phyloP scores from a whole-genome alignment of 2,888 invertebrate genomes.

The Thyatira batis region DNA sequence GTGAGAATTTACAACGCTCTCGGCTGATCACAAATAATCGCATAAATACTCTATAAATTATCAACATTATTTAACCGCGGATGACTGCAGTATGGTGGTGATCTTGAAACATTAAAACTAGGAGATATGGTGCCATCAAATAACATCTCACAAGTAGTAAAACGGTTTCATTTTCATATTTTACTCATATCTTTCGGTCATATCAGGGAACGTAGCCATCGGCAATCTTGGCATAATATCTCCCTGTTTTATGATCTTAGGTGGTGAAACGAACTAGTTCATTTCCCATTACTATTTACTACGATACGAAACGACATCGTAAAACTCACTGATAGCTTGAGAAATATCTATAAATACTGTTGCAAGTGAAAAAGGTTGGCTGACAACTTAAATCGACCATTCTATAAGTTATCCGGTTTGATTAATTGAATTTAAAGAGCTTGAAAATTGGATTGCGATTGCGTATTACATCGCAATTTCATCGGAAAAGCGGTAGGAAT shows the following conservation, averaged over 20 bases:
- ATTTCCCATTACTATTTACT: background rate
- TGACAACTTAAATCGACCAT: constrained; percentile 32
- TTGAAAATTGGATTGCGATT: constrained; percentile 2
- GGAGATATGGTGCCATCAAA: background rate
- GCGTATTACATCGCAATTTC: background rate
- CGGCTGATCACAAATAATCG: constrained; percentile 45
- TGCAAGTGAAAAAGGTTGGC: constrained; percentile 42
- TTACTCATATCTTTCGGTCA: background rate
- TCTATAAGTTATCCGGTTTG: constrained; percentile 22
- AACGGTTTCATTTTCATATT: background rate
- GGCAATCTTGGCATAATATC: constrained; percentile 14
- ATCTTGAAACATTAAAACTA: constrained; percentile 7
- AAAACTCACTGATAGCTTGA: constrained; percentile 45
- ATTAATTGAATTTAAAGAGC: constrained; percentile 14
- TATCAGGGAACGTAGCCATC: background rate
- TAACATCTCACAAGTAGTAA: background rate
- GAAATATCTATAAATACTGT: constrained; percentile 52
- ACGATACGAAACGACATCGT: constrained; percentile 42
- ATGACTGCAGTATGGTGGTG: constrained; percentile 2
- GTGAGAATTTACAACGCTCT: constrained; percentile 54
- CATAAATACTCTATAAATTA: constrained; percentile 61
- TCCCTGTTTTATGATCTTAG: background rate
- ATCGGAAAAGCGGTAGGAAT: background rate
- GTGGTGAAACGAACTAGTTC: background rate
- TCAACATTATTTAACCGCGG: constrained; percentile 45